Conservation (phyloP, 37 sponge, comb jelly and placozoan species). For the Ephydatia muelleri region DNA sequence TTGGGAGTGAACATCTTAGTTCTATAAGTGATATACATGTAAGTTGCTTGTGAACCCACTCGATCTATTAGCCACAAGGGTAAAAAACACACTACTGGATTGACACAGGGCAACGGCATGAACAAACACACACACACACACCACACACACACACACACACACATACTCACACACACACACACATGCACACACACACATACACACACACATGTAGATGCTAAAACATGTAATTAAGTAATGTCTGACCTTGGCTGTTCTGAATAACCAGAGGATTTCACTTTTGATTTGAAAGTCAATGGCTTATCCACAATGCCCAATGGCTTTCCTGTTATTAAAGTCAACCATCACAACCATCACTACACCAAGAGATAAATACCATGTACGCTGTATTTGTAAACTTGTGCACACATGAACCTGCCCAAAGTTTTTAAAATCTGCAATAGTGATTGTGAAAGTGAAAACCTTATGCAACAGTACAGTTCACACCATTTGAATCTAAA, state of each 20-base stretch:
- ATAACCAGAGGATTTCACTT: constrained; percentile 94
- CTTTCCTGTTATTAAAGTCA: neutral
- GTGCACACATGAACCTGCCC: no score
- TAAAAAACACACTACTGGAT: neutral
- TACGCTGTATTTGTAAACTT: no score
- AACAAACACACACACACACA: no score
- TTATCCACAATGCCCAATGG: constrained; percentile 32
- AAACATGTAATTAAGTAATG: neutral
- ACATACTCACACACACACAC: no score
- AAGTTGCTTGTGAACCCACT: no score
- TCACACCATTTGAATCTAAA: no score
- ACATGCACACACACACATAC: neutral
- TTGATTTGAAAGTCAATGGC: constrained; percentile 84
- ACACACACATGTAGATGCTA: neutral
- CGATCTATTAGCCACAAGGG: neutral
- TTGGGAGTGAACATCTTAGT: constrained; percentile 47
- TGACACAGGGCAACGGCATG: neutral
- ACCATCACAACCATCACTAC: neutral
- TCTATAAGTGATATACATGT: neutral
- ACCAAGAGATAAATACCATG: no score
- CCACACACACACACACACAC: no score
- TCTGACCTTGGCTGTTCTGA: constrained; percentile 52
- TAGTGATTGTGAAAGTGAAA: no score
- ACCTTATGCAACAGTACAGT: no score
- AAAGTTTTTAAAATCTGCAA: no score